phyloP scores from a whole-genome alignment of 2,888 invertebrate genomes.

The Drosophila planitibia region DNA sequence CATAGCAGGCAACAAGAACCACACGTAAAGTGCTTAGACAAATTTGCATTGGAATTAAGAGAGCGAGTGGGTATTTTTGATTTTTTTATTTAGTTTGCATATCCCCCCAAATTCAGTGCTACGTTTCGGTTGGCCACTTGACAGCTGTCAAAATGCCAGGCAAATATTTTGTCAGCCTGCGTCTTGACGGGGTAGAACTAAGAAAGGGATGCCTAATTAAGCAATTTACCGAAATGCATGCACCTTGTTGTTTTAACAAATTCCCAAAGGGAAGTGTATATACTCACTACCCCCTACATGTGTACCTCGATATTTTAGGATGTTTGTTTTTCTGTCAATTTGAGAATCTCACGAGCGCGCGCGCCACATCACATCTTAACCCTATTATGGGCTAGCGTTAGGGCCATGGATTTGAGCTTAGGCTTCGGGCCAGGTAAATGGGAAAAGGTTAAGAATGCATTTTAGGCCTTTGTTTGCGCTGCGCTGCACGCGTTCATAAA shows the following conservation, averaged over 20 bases:
- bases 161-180: conserved; percentile 75
- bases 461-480: conserved; percentile 68
- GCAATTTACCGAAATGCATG: conserved; percentile 61
- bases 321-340: conserved; percentile 66
- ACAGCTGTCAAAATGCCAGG: conserved; percentile 74
- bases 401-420: conserved; percentile 8
- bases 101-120: conserved; percentile 57
- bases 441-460: conserved; percentile 74
- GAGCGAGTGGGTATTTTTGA: neutral
- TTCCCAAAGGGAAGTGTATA: conserved; percentile 43
- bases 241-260: conserved; percentile 67
- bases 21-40: conserved; percentile 64
- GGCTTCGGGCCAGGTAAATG: conserved; percentile 52
- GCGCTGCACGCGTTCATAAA: conserved; percentile 78
- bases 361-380: conserved; percentile 64
- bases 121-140: conserved; percentile 73
- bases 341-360: conserved; percentile 64
- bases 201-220: conserved; percentile 64
- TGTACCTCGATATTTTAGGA: conserved; percentile 28
- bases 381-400: conserved; percentile 42
- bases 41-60: conserved; percentile 65
- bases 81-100: neutral
- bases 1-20: conserved; percentile 42
- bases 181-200: neutral
- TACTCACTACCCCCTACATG: neutral